Conservation (phyloP, 1,140 invertebrate species). For the Drosophila athabasca region DNA sequence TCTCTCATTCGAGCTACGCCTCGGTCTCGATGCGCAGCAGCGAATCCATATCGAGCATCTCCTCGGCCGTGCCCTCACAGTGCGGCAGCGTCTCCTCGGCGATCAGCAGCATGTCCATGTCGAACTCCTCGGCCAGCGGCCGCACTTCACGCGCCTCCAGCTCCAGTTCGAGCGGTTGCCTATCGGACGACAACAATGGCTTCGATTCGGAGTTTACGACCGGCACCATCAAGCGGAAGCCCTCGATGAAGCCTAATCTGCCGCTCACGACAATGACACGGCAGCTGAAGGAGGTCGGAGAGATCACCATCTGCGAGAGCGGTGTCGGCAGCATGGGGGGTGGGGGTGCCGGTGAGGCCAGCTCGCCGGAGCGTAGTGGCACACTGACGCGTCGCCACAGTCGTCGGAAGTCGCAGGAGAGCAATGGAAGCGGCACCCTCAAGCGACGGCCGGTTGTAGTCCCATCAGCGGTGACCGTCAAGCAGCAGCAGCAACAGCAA, state of each 20-base stretch:
- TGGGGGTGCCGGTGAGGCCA: slow-evolving; percentile 27
- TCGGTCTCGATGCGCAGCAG: slow-evolving; percentile 83
- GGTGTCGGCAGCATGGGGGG: neutral
- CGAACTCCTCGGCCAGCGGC: slow-evolving; percentile 83
- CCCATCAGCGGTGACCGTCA: slow-evolving; percentile 14
- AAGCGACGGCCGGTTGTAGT: slow-evolving; percentile 84
- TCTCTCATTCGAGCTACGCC: slow-evolving; percentile 85
- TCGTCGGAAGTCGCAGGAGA: slow-evolving; percentile 86
- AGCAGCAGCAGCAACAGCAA: slow-evolving; percentile 29
- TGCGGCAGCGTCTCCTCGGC: slow-evolving; percentile 84
- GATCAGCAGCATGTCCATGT: slow-evolving; percentile 84
- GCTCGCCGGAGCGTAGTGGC: slow-evolving; percentile 82
- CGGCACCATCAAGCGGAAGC: slow-evolving; percentile 94
- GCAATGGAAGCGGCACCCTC: slow-evolving; percentile 86
- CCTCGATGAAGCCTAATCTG: slow-evolving; percentile 94
- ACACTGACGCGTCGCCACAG: slow-evolving; percentile 86
- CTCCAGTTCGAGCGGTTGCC: slow-evolving; percentile 91
- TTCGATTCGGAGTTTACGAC: slow-evolving; percentile 91
- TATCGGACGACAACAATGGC: slow-evolving; percentile 91
- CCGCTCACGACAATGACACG: slow-evolving; percentile 95
- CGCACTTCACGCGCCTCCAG: slow-evolving; percentile 89
- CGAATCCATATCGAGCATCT: slow-evolving; percentile 84
- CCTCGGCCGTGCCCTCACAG: slow-evolving; percentile 86
- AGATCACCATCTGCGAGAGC: slow-evolving; percentile 85
- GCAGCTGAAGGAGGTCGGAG: slow-evolving; percentile 92